A percentile compares a stretch with the other conserved stretches of the same genome.
Evolutionary conservation across 1,140 invertebrate species (phyloP).

Genomic region (Sycophaga agraensis): DNA sequence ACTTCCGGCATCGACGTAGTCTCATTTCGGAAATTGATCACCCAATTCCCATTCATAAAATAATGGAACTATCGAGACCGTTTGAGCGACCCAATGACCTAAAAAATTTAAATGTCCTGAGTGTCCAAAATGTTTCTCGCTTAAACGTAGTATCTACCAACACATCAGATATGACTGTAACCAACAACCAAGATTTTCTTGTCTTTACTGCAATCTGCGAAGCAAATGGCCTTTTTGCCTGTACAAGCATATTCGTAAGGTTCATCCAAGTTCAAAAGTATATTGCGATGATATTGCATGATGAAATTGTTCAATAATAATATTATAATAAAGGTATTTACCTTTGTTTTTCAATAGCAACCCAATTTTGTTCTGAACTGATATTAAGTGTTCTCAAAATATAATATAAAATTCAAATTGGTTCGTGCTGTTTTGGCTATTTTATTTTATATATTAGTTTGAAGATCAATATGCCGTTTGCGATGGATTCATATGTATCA

Average conservation of each 20-base stretch:
- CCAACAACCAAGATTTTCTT: constrained; percentile 2
- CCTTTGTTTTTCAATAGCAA: too few relatives aligned
- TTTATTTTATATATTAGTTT: too few relatives aligned
- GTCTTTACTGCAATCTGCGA: constrained; percentile 5
- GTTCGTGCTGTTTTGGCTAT: too few relatives aligned
- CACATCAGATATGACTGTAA: constrained; percentile 14
- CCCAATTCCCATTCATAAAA: neutral
- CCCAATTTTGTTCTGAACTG: too few relatives aligned
- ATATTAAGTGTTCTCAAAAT: too few relatives aligned
- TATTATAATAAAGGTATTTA: too few relatives aligned
- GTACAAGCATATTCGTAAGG: constrained; percentile 20
- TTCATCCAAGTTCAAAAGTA: neutral
- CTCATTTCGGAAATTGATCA: neutral
- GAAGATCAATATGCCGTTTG: too few relatives aligned
- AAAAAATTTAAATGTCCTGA: constrained; percentile 18
- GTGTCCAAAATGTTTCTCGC: constrained; percentile 14
- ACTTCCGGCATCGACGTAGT: neutral
- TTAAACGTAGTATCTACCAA: constrained; percentile 9
- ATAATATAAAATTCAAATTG: too few relatives aligned
- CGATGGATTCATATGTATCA: too few relatives aligned
- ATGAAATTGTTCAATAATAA: neutral
- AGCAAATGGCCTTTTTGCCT: constrained; percentile 22
- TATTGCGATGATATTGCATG: neutral
- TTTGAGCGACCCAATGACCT: neutral
- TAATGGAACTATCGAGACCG: neutral